A percentile compares a stretch with the other conserved stretches of the same genome.
These are phyloP conservation scores for Argyresthia goedartella DNA, from an alignment of 2,888 invertebrate genomes.

Conservation along the genomic window DNA sequence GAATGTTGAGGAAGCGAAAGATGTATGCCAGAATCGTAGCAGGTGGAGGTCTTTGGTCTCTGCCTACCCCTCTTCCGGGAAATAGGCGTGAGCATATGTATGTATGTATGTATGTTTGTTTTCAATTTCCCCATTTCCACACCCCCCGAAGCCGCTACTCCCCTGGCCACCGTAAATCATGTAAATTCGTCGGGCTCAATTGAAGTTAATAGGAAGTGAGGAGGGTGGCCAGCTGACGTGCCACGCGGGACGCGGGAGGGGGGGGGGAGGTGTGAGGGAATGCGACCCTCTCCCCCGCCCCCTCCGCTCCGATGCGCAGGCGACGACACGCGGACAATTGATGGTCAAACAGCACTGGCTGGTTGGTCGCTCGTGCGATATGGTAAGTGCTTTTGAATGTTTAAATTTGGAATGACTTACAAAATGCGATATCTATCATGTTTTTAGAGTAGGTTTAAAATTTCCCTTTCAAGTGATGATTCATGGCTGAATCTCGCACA, in stretches of 20 bases:
- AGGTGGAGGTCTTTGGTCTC: no score
- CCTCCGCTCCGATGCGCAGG: slow-evolving; percentile 21
- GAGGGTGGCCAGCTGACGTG: slow-evolving; percentile 64
- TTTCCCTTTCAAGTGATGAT: no score
- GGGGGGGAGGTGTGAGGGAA: slow-evolving; percentile 53
- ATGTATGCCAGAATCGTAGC: no score
- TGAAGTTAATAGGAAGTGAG: slow-evolving; percentile 65
- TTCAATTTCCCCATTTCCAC: no score
- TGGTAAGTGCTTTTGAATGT: neutral
- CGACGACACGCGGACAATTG: slow-evolving; percentile 46
- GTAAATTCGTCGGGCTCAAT: slow-evolving; percentile 70
- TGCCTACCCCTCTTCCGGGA: no score
- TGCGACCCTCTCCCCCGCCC: slow-evolving; percentile 30
- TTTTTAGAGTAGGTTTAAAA: neutral
- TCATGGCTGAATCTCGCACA: no score
- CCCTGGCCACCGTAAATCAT: slow-evolving; percentile 38
- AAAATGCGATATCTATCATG: neutral
- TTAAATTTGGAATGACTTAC: neutral
- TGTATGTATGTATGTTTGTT: no score
- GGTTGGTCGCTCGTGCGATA: neutral
- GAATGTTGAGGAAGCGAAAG: no score
- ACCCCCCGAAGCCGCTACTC: neutral
- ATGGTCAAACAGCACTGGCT: slow-evolving; percentile 17
- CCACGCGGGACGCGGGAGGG: no score
- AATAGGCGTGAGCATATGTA: no score